Evolutionary conservation across 2,797 vertebrate genomes (phyloP).

Genomic region (Hypotaenidia okinawae): DNA sequence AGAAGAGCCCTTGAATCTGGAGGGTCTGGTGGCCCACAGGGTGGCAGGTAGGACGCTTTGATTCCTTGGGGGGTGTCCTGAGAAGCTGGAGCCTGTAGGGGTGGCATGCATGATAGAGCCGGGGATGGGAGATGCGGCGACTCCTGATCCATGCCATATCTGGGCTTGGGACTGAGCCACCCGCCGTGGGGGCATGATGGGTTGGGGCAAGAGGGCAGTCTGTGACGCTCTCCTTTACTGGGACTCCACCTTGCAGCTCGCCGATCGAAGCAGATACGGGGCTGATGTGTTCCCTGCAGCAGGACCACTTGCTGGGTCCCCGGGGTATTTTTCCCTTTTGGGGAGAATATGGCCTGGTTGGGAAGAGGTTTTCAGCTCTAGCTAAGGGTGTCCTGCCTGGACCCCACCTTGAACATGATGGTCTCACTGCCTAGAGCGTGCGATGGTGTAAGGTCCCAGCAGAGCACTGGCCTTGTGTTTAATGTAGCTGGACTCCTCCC

Average conservation of each 20-base stretch:
- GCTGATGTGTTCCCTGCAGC: neutral
- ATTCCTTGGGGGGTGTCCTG: neutral
- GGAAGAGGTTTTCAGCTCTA: neutral
- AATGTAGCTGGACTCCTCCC: neutral
- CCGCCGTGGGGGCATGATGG: neutral
- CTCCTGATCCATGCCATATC: accelerated
- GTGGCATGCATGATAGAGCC: neutral
- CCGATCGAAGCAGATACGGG: neutral
- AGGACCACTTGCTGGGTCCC: neutral
- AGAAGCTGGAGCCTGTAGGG: accelerated
- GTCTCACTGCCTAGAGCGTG: neutral
- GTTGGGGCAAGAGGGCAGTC: neutral
- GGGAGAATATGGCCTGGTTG: neutral
- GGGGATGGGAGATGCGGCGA: neutral
- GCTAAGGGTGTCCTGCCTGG: neutral
- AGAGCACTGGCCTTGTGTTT: neutral
- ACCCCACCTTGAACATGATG: neutral
- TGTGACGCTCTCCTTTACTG: neutral
- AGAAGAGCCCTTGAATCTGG: slow-evolving; percentile 88
- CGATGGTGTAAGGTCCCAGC: neutral
- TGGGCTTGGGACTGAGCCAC: neutral
- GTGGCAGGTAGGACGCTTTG: slow-evolving; percentile 89
- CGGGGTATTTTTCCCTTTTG: neutral
- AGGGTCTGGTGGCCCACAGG: slow-evolving; percentile 95
- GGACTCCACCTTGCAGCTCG: neutral